Evolutionary conservation across 2,888 invertebrate genomes (phyloP).

Genomic region (Crioceris asparagi): DNA sequence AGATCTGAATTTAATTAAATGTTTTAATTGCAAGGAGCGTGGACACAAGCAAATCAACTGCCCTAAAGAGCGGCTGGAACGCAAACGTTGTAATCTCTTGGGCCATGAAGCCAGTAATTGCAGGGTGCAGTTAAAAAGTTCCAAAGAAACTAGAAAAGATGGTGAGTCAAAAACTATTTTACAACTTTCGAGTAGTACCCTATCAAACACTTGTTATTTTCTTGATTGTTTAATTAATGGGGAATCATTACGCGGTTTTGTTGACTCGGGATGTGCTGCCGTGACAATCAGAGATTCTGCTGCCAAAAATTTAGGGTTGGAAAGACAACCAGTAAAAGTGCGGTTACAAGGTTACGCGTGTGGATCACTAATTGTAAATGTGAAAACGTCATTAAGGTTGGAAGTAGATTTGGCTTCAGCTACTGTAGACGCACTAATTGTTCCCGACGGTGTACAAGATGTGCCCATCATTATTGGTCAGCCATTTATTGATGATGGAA

Average conservation of each 20-base stretch:
- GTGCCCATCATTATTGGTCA: conserved; percentile 17
- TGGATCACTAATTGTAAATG: conserved; percentile 7
- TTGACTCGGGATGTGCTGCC: conserved; percentile 14
- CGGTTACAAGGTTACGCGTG: conserved; percentile 10
- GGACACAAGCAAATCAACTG: conserved; percentile 10
- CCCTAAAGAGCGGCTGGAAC: conserved; percentile 4
- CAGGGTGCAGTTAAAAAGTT: too few relatives aligned
- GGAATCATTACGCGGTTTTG: conserved; percentile 11
- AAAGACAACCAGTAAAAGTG: conserved; percentile 4
- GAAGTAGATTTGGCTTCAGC: conserved; percentile 11
- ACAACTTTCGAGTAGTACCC: conserved; percentile 2
- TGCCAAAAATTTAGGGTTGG: conserved; percentile 6
- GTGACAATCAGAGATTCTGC: conserved; percentile 9
- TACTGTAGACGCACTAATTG: conserved; percentile 12
- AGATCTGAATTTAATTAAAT: neutral
- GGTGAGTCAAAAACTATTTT: conserved; percentile 9
- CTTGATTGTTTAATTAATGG: conserved; percentile 14
- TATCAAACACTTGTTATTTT: conserved; percentile 11
- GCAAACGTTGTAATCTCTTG: conserved; percentile 8
- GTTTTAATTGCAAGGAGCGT: conserved; percentile 5
- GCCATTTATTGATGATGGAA: conserved; percentile 12
- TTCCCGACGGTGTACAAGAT: conserved; percentile 15
- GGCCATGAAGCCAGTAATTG: conserved; percentile 8
- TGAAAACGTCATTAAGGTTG: conserved; percentile 7
- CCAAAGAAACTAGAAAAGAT: conserved; percentile 1